Conservation (phyloP, 2,797 vertebrate genomes). For the Sarcoramphus papa region DNA sequence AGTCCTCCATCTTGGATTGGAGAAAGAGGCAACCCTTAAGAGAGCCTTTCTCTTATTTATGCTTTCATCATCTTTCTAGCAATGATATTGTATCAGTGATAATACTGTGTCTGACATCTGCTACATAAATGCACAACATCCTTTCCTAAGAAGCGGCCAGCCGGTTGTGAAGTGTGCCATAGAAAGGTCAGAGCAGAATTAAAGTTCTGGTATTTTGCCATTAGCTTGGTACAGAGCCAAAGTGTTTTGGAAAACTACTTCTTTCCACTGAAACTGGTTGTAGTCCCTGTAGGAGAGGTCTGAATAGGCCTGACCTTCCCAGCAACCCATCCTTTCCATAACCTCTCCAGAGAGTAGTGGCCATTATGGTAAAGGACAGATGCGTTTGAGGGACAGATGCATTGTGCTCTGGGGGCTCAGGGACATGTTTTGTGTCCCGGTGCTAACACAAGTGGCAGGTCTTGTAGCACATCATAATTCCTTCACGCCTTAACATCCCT, state of each 20-base stretch:
- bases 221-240: neutral
- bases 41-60: neutral
- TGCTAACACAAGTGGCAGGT: neutral
- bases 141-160: neutral
- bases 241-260: neutral
- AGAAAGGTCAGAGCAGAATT: neutral
- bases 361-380: neutral
- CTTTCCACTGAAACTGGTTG: neutral
- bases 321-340: neutral
- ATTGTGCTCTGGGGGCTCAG: neutral
- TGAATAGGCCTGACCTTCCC: neutral
- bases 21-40: neutral
- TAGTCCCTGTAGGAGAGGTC: neutral
- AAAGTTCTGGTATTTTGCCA: neutral
- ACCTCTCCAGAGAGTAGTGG: neutral
- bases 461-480: neutral
- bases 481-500: neutral
- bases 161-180: neutral
- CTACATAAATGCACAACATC: neutral
- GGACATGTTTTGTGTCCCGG: neutral
- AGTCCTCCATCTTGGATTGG: neutral
- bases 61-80: neutral
- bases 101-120: neutral
- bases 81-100: neutral
- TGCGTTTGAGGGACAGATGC: neutral